A percentile compares a stretch with the other conserved stretches of the same genome.
These are phyloP conservation scores for Morus bassanus DNA, from an alignment of 2,797 vertebrate genomes.

Conservation along the genomic window DNA sequence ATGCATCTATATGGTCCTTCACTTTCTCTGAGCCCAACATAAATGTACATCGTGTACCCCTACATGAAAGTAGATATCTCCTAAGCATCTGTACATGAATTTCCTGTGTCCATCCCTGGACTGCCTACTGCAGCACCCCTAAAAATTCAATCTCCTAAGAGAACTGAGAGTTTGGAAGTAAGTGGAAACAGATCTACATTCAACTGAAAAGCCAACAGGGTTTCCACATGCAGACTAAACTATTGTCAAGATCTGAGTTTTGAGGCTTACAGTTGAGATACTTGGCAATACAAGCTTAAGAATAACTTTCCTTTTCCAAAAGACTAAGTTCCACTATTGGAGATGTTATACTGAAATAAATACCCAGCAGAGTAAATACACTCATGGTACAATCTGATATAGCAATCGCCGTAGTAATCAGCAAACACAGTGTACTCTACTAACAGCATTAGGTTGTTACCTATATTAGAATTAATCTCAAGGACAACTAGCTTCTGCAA, in stretches of 20 bases:
- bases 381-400: background rate
- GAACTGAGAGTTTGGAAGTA: background rate
- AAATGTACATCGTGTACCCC: background rate
- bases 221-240: background rate
- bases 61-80: fast-evolving
- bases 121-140: background rate
- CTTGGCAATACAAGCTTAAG: background rate
- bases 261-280: background rate
- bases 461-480: background rate
- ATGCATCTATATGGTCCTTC: background rate
- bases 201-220: background rate
- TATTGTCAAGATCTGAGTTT: background rate
- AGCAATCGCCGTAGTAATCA: background rate
- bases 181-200: background rate
- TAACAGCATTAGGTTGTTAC: background rate
- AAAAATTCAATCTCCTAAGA: background rate
- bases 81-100: background rate
- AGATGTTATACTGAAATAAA: background rate
- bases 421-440: background rate
- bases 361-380: background rate
- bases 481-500: background rate
- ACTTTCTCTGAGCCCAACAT: background rate
- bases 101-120: background rate
- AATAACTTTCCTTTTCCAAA: background rate
- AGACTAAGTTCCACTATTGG: background rate